Percentiles rank a stretch among this genome's conserved stretches.
Conservation (phyloP, 2,797 vertebrate species). For the Sphenopsis melanotis region DNA sequence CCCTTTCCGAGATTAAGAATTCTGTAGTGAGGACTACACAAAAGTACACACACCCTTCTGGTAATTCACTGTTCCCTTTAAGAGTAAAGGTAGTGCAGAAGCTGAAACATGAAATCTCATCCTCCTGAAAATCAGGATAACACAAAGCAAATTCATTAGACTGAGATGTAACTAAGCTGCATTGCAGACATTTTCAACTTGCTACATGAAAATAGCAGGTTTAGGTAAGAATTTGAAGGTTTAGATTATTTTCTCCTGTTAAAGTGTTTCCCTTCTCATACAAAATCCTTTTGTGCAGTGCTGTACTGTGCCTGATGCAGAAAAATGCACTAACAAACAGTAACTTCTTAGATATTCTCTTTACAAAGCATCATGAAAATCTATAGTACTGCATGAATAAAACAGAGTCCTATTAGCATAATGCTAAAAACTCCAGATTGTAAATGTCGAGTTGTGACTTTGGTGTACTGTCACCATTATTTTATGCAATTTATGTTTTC, state of each 20-base stretch:
- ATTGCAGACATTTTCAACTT: not conserved
- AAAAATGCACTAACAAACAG: not conserved
- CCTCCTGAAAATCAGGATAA: not conserved
- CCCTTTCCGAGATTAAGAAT: rapidly evolving
- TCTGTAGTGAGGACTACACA: not conserved
- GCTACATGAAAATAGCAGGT: not conserved
- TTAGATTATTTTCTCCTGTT: not conserved
- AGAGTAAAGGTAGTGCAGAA: not conserved
- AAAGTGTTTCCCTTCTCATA: not conserved
- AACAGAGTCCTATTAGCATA: not conserved
- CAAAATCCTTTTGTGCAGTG: not conserved
- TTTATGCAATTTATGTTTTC: not conserved
- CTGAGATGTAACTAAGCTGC: not conserved
- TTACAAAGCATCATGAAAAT: not conserved
- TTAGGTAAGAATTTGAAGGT: not conserved
- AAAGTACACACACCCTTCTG: not conserved
- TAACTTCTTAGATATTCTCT: not conserved
- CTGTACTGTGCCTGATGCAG: not conserved
- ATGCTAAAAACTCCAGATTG: not conserved
- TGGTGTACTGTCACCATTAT: not conserved
- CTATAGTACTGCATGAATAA: not conserved
- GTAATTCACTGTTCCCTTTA: not conserved
- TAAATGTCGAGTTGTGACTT: not conserved
- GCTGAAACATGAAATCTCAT: not conserved
- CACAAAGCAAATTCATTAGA: not conserved